Percentiles rank a stretch among this genome's conserved stretches.
These are phyloP conservation scores for Betta splendens DNA, from an alignment of 2,797 vertebrate genomes.

Conservation along the genomic window DNA sequence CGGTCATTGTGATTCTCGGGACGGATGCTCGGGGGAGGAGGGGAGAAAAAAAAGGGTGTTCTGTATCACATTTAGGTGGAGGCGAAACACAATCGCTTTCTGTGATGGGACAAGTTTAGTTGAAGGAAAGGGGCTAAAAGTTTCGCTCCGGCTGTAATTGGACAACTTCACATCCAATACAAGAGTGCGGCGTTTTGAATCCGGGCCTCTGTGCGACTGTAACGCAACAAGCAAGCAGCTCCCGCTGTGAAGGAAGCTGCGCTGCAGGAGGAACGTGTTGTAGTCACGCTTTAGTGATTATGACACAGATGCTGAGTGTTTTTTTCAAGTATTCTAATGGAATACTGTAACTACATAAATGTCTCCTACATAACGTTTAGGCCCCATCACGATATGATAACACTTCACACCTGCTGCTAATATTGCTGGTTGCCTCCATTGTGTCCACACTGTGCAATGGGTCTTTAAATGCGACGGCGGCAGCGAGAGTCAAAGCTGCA, in stretches of 20 bases:
- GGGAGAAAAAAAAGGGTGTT: constrained; percentile 14
- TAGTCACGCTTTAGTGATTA: no score
- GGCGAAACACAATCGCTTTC: constrained; percentile 57
- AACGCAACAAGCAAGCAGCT: neutral
- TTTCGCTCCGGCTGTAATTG: constrained; percentile 42
- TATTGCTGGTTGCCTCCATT: no score
- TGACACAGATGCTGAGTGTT: no score
- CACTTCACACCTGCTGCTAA: no score
- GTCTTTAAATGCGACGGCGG: no score
- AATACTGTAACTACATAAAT: no score
- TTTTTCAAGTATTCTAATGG: no score
- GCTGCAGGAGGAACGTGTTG: no score
- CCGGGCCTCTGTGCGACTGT: neutral
- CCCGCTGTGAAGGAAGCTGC: neutral
- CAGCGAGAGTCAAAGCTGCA: no score
- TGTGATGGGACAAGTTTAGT: constrained; percentile 43
- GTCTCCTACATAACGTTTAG: no score
- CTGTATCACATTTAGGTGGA: constrained; percentile 53
- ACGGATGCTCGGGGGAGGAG: constrained; percentile 30
- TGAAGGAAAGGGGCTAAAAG: constrained; percentile 40
- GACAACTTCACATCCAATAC: constrained; percentile 29
- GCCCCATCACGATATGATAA: no score
- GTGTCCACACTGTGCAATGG: no score
- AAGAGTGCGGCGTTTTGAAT: constrained; percentile 3
- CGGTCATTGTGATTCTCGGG: constrained; percentile 60